These are phyloP conservation scores for Busseola fusca DNA, from an alignment of 2,888 invertebrate genomes.

Conservation along the genomic window DNA sequence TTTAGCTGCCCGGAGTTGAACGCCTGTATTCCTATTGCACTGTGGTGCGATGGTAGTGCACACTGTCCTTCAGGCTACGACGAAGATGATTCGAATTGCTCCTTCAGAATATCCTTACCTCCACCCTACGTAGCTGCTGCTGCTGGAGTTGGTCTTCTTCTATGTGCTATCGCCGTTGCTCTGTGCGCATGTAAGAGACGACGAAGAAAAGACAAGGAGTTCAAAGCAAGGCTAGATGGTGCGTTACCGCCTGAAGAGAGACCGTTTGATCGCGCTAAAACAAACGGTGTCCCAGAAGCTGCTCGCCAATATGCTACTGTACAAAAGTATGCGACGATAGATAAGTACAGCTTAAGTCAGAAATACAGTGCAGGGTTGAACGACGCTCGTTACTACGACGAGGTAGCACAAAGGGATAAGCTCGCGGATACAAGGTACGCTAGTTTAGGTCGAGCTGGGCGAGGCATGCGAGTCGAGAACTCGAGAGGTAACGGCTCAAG, in stretches of 20 bases:
- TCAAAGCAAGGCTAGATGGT: conserved; percentile 90
- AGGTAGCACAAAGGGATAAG: conserved; percentile 87
- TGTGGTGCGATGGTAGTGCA: conserved; percentile 94
- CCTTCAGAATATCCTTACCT: conserved; percentile 91
- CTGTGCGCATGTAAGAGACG: conserved; percentile 90
- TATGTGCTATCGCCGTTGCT: conserved; percentile 89
- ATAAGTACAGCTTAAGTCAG: conserved; percentile 88
- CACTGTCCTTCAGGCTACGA: conserved; percentile 95
- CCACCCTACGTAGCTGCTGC: conserved; percentile 91
- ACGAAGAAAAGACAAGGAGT: conserved; percentile 89
- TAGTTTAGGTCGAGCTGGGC: conserved; percentile 84
- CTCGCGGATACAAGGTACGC: conserved; percentile 86
- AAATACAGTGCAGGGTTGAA: conserved; percentile 88
- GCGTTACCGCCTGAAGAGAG: conserved; percentile 89
- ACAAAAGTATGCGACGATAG: conserved; percentile 88
- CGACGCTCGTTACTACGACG: conserved; percentile 87
- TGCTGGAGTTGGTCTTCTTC: conserved; percentile 90
- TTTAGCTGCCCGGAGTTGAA: conserved; percentile 94
- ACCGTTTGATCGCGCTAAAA: conserved; percentile 89
- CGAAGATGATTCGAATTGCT: conserved; percentile 93
- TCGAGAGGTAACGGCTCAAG: conserved; percentile 82
- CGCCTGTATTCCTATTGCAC: conserved; percentile 93
- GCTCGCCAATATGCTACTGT: conserved; percentile 85
- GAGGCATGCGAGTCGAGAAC: conserved; percentile 81
- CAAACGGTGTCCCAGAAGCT: conserved; percentile 83